phyloP scores from a whole-genome alignment of 2,888 invertebrate genomes.

The Orgyia antiqua region DNA sequence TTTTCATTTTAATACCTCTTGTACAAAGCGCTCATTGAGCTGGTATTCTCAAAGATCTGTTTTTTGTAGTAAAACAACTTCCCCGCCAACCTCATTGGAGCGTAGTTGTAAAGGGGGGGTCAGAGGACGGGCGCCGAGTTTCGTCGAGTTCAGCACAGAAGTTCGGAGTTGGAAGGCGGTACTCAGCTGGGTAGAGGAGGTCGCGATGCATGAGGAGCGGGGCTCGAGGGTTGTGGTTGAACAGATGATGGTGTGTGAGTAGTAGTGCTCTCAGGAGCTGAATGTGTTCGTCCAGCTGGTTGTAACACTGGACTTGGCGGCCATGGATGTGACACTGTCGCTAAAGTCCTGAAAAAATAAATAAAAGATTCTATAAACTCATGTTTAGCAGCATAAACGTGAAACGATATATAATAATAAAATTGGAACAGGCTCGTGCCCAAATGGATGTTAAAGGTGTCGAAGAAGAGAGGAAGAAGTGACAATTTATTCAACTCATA shows the following conservation, averaged over 20 bases:
- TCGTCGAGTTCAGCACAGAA: constrained; percentile 77
- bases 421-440: too few relatives aligned
- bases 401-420: too few relatives aligned
- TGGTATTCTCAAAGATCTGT: constrained; percentile 31
- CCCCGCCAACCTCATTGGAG: constrained; percentile 53
- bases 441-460: too few relatives aligned
- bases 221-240: constrained; percentile 69
- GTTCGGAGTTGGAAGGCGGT: constrained; percentile 78
- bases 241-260: constrained; percentile 64
- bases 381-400: too few relatives aligned
- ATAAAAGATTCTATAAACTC: too few relatives aligned
- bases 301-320: constrained; percentile 88
- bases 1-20: constrained; percentile 22
- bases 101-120: constrained; percentile 54
- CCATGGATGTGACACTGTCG: constrained; percentile 85
- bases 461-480: too few relatives aligned
- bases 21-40: constrained; percentile 26
- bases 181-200: constrained; percentile 77
- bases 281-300: constrained; percentile 83
- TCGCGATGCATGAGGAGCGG: constrained; percentile 52
- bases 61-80: constrained; percentile 53
- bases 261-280: constrained; percentile 82
- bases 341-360: constrained; percentile 71
- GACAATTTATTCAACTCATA: too few relatives aligned
- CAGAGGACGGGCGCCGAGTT: constrained; percentile 74